Conservation (phyloP, 1,140 invertebrate genomes). For the Lepidurus couesii region DNA sequence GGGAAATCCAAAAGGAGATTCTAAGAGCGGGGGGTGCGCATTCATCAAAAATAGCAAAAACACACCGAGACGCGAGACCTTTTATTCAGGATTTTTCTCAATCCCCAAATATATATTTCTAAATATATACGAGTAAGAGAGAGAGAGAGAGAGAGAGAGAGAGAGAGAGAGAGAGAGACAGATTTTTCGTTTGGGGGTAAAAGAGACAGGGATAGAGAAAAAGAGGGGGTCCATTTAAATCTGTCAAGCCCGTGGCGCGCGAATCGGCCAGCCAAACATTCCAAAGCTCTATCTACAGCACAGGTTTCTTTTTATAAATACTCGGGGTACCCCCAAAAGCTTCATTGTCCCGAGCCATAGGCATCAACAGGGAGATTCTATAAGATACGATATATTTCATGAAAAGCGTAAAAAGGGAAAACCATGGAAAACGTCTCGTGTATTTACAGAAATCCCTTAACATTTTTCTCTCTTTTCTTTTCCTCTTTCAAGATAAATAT, state of each 20-base stretch:
- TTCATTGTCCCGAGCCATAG: slow-evolving; percentile 17
- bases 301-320: slow-evolving; percentile 14
- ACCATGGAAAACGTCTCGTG: background rate
- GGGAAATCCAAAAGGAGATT: background rate
- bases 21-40: background rate
- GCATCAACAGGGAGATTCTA: slow-evolving; percentile 14
- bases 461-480: background rate
- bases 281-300: slow-evolving; percentile 11
- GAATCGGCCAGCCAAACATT: background rate
- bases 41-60: slow-evolving; percentile 18
- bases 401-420: background rate
- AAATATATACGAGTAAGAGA: slow-evolving; percentile 2
- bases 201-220: background rate
- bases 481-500: background rate
- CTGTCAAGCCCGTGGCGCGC: slow-evolving; percentile 6
- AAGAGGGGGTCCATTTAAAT: slow-evolving; percentile 15
- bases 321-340: background rate
- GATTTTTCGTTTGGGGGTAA: slow-evolving; percentile 5
- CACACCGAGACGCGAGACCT: background rate
- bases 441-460: slow-evolving; percentile 17
- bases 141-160: background rate
- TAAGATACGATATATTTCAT: background rate
- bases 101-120: background rate
- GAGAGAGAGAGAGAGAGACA: background rate
- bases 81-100: background rate